phyloP scores from a whole-genome alignment of 1,140 invertebrate genomes.

The Macrotrachela quadricornifera region DNA sequence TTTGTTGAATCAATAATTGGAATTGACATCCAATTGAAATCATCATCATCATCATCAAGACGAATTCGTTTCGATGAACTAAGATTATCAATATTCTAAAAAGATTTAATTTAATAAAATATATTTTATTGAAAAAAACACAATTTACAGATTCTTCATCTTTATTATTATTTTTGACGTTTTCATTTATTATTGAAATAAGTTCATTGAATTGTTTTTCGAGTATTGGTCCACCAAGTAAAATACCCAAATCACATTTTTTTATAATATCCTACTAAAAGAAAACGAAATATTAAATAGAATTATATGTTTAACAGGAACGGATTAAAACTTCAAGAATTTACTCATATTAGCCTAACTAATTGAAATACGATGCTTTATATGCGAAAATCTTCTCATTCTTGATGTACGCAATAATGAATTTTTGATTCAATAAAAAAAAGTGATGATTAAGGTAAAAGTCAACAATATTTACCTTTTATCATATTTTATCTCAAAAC shows the following conservation, averaged over 20 bases:
- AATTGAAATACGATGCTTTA: too few species aligned
- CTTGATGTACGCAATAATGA: too few species aligned
- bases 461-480: too few species aligned
- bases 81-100: not conserved
- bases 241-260: conserved; percentile 5
- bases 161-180: not conserved
- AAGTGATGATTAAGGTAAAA: too few species aligned
- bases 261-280: not conserved
- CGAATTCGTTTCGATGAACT: not conserved
- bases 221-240: not conserved
- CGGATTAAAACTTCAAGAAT: too few species aligned
- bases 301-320: too few species aligned
- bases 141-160: not conserved
- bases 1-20: not conserved
- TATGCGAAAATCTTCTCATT: too few species aligned
- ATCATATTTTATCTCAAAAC: too few species aligned
- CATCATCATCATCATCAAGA: not conserved
- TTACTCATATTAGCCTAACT: too few species aligned
- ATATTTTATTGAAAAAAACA: not conserved
- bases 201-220: not conserved
- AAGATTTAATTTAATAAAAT: not conserved
- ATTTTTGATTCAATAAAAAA: too few species aligned
- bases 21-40: not conserved
- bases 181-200: not conserved
- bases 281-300: too few species aligned